These are phyloP conservation scores for Cryptoprocta ferox DNA, from an alignment of 2,797 vertebrate species.

Conservation along the genomic window DNA sequence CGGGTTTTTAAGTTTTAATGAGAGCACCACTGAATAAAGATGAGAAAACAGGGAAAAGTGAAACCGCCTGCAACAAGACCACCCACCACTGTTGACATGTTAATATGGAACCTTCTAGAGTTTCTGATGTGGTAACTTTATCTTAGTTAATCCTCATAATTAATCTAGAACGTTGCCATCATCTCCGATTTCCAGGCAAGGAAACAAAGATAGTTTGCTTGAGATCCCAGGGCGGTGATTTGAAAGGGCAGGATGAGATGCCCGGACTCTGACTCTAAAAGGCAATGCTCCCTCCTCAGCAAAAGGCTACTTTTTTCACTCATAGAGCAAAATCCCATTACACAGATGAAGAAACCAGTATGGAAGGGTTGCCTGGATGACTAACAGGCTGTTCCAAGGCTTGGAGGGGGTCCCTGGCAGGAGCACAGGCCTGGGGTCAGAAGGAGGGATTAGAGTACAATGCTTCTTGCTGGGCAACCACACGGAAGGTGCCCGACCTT, in stretches of 20 bases:
- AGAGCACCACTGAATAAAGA: neutral
- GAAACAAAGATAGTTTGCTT: neutral
- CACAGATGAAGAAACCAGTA: neutral
- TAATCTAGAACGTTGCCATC: neutral
- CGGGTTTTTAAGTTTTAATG: neutral
- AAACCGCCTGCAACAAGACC: neutral
- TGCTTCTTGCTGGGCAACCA: neutral
- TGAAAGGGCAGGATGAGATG: neutral
- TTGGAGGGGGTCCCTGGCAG: neutral
- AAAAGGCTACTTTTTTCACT: neutral
- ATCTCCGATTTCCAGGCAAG: neutral
- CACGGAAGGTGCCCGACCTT: neutral
- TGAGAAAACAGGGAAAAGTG: neutral
- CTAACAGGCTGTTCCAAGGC: neutral
- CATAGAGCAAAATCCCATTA: neutral
- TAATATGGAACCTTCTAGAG: neutral
- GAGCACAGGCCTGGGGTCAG: neutral
- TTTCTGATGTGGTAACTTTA: neutral
- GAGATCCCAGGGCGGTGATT: neutral
- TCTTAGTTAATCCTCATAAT: neutral
- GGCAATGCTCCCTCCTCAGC: neutral
- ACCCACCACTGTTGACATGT: neutral
- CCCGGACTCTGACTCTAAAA: neutral
- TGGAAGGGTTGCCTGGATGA: neutral
- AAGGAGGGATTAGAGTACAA: neutral